A percentile compares a stretch with the other conserved stretches of the same genome.
Conservation (phyloP, 2,888 invertebrate species). For the Eurytoma californica region DNA sequence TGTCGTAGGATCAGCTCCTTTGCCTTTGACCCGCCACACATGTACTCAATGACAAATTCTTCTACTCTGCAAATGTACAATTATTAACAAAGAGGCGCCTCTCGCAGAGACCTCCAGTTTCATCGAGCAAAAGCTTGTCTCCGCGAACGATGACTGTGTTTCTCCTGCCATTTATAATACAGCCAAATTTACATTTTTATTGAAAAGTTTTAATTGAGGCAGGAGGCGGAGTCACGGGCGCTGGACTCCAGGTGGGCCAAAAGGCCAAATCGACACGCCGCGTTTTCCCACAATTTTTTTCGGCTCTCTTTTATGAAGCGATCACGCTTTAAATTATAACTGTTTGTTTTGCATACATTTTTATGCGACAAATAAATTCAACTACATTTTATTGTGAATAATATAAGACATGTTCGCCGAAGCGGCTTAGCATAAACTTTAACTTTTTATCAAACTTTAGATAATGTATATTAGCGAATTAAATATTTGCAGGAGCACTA, state of each 20-base stretch:
- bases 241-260: constrained; percentile 52
- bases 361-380: constrained; percentile 47
- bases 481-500: too few species aligned
- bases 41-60: constrained; percentile 47
- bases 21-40: constrained; percentile 11
- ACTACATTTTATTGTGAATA: constrained; percentile 36
- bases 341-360: constrained; percentile 49
- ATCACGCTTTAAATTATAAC: constrained; percentile 51
- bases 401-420: neutral
- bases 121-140: neutral
- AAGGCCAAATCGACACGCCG: neutral
- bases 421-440: too few species aligned
- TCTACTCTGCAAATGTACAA: neutral
- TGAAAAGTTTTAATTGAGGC: constrained; percentile 53
- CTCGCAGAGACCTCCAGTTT: too few species aligned
- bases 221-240: constrained; percentile 38
- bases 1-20: neutral
- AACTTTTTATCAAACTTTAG: constrained; percentile 13
- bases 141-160: constrained; percentile 44
- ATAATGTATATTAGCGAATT: too few species aligned
- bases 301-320: constrained; percentile 8
- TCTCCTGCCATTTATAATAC: constrained; percentile 47
- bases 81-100: constrained; percentile 7
- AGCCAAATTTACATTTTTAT: constrained; percentile 57
- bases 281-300: constrained; percentile 52